Evolutionary conservation across 2,888 invertebrate genomes (phyloP).

Genomic region (Lacanobia wlatinum): DNA sequence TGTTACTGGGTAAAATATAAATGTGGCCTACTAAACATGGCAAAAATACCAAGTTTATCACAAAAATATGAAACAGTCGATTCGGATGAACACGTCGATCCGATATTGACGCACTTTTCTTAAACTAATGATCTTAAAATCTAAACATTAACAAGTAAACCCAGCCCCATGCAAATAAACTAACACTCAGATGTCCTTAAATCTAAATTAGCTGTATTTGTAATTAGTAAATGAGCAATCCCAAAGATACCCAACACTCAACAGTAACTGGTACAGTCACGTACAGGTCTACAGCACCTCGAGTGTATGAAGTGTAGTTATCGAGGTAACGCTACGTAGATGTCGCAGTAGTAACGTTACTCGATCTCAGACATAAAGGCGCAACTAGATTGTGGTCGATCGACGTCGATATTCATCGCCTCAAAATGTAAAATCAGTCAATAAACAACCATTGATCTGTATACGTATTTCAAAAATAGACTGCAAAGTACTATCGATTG

Average conservation of each 20-base stretch:
- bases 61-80: background rate
- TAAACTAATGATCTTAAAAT: conserved; percentile 41
- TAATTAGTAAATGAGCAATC: conserved; percentile 29
- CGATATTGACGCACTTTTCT: background rate
- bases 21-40: conserved; percentile 31
- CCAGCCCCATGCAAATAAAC: conserved; percentile 54
- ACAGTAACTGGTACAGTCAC: conserved; percentile 54
- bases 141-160: conserved; percentile 44
- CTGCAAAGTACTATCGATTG: background rate
- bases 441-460: background rate
- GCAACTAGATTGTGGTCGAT: conserved; percentile 24
- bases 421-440: background rate
- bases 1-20: conserved; percentile 48
- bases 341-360: conserved; percentile 31
- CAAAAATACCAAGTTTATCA: conserved; percentile 2
- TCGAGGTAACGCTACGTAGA: conserved; percentile 29
- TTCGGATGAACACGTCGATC: background rate
- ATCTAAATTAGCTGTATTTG: conserved; percentile 42
- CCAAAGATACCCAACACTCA: conserved; percentile 43
- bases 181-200: conserved; percentile 51
- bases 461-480: background rate
- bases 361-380: conserved; percentile 15
- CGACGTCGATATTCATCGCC: background rate
- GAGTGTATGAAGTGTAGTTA: conserved; percentile 38
- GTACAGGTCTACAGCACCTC: conserved; percentile 61